A percentile compares a stretch with the other conserved stretches of the same genome.
Conservation (phyloP, 2,888 invertebrate genomes). For the Melolontha melolontha region DNA sequence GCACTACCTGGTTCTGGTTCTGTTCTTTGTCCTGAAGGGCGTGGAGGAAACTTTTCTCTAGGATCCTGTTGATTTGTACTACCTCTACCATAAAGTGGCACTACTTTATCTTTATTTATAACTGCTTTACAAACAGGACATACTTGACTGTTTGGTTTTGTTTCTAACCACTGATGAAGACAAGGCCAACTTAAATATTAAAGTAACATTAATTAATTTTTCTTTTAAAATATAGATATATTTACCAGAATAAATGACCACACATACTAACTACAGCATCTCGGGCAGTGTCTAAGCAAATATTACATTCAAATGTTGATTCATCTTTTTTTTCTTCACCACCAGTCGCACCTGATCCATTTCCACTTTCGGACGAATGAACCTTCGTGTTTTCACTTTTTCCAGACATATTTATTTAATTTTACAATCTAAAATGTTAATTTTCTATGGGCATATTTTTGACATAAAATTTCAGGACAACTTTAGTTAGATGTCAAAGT, state of each 20-base stretch:
- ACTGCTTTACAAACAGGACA: conserved; percentile 99
- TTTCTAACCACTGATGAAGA: conserved; percentile 96
- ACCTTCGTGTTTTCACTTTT: conserved; percentile 30
- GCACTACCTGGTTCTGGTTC: conserved; percentile 88
- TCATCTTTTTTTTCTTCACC: conserved; percentile 84
- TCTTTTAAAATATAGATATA: conserved; percentile 38
- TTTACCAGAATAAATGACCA: conserved; percentile 96
- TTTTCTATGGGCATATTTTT: conserved; percentile 16
- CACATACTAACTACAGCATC: conserved; percentile 99
- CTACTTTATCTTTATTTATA: conserved; percentile 96
- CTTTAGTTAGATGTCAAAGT: conserved; percentile 18
- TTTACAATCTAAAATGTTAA: conserved; percentile 27
- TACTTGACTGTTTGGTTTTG: conserved; percentile 89
- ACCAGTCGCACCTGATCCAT: conserved; percentile 60
- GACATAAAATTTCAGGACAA: conserved; percentile 22
- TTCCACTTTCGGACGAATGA: conserved; percentile 22
- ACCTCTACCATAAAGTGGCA: conserved; percentile 95
- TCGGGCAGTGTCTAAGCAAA: conserved; percentile 96
- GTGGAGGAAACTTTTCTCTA: conserved; percentile 84
- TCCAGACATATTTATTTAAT: conserved; percentile 31
- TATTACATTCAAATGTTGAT: conserved; percentile 96
- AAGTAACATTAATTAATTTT: background rate
- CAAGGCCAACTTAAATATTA: conserved; percentile 85
- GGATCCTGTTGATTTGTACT: conserved; percentile 93
- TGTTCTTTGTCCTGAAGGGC: conserved; percentile 93